These are phyloP conservation scores for Gallinago solitaria DNA, from an alignment of 2,797 vertebrate genomes.

Conservation along the genomic window DNA sequence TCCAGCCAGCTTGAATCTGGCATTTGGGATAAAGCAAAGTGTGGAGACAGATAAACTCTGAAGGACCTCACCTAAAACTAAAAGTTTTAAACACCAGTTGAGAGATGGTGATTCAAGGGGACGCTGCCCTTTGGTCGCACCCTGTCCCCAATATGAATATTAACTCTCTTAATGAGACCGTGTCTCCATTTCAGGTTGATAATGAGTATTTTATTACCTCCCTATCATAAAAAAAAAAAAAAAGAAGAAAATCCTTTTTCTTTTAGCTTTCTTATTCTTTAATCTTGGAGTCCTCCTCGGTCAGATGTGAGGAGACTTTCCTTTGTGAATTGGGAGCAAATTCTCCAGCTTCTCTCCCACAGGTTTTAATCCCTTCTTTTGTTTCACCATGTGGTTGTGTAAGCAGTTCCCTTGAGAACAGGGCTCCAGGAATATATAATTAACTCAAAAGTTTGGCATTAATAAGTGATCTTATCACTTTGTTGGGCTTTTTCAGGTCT, in stretches of 20 bases:
- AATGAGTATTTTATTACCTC: neutral
- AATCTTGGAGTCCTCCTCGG: neutral
- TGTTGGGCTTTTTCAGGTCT: slow-evolving; percentile 61
- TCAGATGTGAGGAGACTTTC: neutral
- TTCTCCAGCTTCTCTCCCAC: slow-evolving; percentile 43
- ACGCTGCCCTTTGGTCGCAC: neutral
- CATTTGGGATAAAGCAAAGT: neutral
- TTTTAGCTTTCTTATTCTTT: neutral
- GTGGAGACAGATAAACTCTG: neutral
- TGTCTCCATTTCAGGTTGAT: neutral
- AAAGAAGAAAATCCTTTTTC: neutral
- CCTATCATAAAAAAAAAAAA: neutral
- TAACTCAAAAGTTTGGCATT: slow-evolving; percentile 69
- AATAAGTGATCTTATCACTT: slow-evolving; percentile 68
- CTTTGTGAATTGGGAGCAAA: slow-evolving; percentile 27
- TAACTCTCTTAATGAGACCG: neutral
- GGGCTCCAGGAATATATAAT: slow-evolving; percentile 69
- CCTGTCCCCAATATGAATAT: neutral
- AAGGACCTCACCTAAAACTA: neutral
- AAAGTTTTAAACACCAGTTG: neutral
- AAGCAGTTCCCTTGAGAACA: slow-evolving; percentile 71
- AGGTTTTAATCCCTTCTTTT: slow-evolving; percentile 73
- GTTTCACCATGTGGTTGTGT: slow-evolving; percentile 67
- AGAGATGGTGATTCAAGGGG: neutral
- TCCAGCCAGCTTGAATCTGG: neutral